Base-by-base conservation (phyloP, 92 coral and sea anemone genomes). In the Paragorgia papillata region DNA sequence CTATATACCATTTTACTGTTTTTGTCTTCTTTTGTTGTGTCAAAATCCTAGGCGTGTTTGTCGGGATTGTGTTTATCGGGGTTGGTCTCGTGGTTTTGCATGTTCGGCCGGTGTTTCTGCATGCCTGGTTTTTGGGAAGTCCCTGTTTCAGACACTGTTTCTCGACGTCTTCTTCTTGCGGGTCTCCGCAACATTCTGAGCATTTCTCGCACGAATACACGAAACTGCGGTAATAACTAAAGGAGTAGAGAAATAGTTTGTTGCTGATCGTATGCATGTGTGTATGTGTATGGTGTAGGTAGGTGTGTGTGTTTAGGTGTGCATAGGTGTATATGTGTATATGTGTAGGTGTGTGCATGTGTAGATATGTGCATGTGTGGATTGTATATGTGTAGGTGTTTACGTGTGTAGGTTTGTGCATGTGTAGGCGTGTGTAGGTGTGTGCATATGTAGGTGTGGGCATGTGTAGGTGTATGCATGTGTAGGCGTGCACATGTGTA, bases 151-250 rank as follows among this genome's bases (percentile, higher is more conserved):
- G 17, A 26, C 95, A 89, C 39, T 83, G 74, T 18, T 53, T 64
- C 41, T 61, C 82, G 5, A 83, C 21, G 20, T 89, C 88, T 54
- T 85, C 67, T 4, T 62, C 57, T 13, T 80, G 68, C 57, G 88
- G 74, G 62, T 86, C 86, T n/a, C 81, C 78, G 29, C 95, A 89
- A 57, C 95, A 89, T 28, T 69, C 64, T 0, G 95, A 82, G 22
- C 95, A 89, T 28, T 88, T 88, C 85, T 79, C 85, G 64, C 95
- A 89, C 54, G 87, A 89, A 39, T 55, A 63, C 18, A 87, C 81
- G 17, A 89, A 66, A 26, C 82, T 80, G 30, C 88, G 85, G 43
- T 83, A 86, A 27, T 75, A 76, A 35, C 86, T 81, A 62, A 21
- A 20, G 34, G 5, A 41, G 12, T 46, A 8, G 8, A 26, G 34